A percentile compares a stretch with the other conserved stretches of the same genome.
phyloP scores from a whole-genome alignment of 2,113 vertebrate species.

The Micromys minutus region DNA sequence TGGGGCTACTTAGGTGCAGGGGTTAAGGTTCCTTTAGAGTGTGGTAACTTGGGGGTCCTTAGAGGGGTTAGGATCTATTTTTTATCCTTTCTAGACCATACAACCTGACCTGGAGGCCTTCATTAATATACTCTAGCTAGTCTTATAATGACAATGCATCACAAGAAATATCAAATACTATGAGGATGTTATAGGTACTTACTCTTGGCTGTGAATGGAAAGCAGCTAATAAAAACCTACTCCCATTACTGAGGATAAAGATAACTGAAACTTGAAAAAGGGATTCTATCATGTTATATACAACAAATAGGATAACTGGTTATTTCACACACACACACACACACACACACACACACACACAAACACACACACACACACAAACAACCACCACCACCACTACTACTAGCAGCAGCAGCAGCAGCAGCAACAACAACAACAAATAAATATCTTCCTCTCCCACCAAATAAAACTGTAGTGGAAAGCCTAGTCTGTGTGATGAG shows the following conservation, averaged over 20 bases:
- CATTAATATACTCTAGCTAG: not conserved
- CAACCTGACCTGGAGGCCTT: not conserved
- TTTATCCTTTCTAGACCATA: too few relatives aligned
- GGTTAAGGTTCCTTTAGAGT: too few relatives aligned
- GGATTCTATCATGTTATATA: not conserved
- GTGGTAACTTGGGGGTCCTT: too few relatives aligned
- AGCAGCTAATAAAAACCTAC: not conserved
- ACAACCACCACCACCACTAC: too few relatives aligned
- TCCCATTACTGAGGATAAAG: not conserved
- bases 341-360: not conserved
- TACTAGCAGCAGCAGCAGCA: too few relatives aligned
- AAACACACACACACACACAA: too few relatives aligned
- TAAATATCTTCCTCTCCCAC: not conserved
- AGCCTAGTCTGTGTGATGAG: not conserved
- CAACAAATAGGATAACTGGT: not conserved
- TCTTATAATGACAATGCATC: not conserved
- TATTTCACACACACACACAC: fast-evolving
- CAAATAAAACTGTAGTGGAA: not conserved
- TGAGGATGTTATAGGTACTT: too few relatives aligned
- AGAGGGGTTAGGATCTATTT: too few relatives aligned
- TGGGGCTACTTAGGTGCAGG: too few relatives aligned
- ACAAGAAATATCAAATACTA: not conserved
- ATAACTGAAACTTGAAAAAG: not conserved
- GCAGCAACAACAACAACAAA: not conserved
- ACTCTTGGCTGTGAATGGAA: not conserved